Evolutionary conservation across 2,888 invertebrate genomes (phyloP), one percentile per base, ranked within the genome.

Genomic region (Xestoiulus laeticollis): DNA sequence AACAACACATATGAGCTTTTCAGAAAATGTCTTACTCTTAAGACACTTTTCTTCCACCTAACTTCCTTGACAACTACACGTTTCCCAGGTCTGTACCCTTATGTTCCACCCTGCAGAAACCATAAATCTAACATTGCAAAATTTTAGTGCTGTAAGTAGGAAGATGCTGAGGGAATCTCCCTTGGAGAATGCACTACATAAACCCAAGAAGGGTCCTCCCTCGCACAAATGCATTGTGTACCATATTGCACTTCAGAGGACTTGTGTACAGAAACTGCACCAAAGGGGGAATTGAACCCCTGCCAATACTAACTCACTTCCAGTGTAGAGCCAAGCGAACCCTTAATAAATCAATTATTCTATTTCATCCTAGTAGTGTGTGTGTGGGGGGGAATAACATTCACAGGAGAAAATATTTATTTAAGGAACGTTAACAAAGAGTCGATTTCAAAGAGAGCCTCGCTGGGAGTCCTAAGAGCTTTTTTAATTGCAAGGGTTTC

Each of bases 321-420:
- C 26, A 26, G 68, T 26, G 68, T 68, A 68, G 22, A 26, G 68
- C 68, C 22, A 68, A 68, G 26, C 68, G 68, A 68, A 68, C 68
- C 68, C 68, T 68, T 68, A 68, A 68, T 68, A 68, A 68, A 68
- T 68, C 68, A 68, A 68, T 68, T 68, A 68, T 68, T 68, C 68
- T n/a, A 68, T 68, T 68, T 22, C 68, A 68, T 26, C 68, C 26
- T 68, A 48, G 59, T 26, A 68, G 68, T 26, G 68, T 68, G 68
- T 68, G 68, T 22, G 68, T 22, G 68, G 26, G 38, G 33, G 33
- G 33, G 33, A 1, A 68, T 59, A 59, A 26, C 68, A 68, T 68
- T 22, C 68, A 68, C 22, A 68, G 68, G 68, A 68, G 68, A 68
- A 68, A 68, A 68, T 68, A 68, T 68, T 68, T 68, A 68, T 68